Conservation (phyloP, 2,113 vertebrate genomes). For the Menura novaehollandiae region DNA sequence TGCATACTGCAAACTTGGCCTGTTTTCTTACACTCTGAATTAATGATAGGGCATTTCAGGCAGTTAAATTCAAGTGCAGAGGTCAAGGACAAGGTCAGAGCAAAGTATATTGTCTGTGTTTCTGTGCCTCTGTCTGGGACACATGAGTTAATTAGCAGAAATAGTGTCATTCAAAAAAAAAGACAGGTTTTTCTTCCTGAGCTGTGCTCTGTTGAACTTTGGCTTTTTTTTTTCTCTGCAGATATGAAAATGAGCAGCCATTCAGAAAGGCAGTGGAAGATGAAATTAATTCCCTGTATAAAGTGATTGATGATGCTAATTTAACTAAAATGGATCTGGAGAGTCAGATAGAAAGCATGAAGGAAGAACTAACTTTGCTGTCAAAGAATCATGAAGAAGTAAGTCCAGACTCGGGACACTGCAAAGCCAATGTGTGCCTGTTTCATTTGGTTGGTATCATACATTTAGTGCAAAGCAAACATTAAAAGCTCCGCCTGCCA, state of each 20-base stretch:
- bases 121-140: background rate
- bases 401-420: background rate
- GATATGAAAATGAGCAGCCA: slow-evolving; percentile 89
- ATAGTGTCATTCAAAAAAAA: background rate
- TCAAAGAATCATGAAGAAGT: slow-evolving; percentile 88
- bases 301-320: slow-evolving; percentile 89
- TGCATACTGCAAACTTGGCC: background rate
- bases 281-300: slow-evolving; percentile 89
- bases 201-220: background rate
- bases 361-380: slow-evolving; percentile 80
- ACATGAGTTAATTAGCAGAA: background rate
- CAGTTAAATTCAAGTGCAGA: background rate
- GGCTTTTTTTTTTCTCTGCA: slow-evolving; percentile 17
- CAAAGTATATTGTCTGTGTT: background rate
- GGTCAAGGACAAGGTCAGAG: background rate
- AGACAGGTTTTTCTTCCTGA: background rate
- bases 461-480: background rate
- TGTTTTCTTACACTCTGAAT: background rate
- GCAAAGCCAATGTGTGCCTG: background rate
- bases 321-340: slow-evolving; percentile 86
- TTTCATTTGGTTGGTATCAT: background rate
- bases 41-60: background rate
- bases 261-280: slow-evolving; percentile 89
- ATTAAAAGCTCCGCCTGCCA: background rate
- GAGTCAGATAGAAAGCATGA: slow-evolving; percentile 86